Conservation (phyloP, 92 coral and sea anemone species). For the Heliopora coerulea region DNA sequence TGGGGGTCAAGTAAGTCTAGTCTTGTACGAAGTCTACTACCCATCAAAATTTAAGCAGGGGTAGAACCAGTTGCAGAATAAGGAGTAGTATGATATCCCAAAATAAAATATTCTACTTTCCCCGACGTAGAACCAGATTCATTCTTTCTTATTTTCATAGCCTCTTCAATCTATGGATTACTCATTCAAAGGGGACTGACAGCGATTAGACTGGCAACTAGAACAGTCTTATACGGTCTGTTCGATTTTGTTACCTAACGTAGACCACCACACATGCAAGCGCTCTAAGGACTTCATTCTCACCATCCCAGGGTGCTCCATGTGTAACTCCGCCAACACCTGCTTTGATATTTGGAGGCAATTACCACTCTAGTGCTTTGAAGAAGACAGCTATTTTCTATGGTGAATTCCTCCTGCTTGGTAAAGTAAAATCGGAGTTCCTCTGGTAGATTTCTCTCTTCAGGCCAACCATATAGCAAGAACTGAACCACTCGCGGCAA, state of each 20-base stretch:
- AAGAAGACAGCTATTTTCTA: slow-evolving; percentile 48
- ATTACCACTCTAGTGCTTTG: slow-evolving; percentile 51
- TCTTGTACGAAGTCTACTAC: slow-evolving; percentile 47
- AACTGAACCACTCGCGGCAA: slow-evolving; percentile 18
- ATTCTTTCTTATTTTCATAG: slow-evolving; percentile 46
- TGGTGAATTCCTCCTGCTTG: slow-evolving; percentile 48
- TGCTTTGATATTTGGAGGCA: slow-evolving; percentile 33
- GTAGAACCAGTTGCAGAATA: slow-evolving; percentile 57
- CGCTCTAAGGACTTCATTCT: slow-evolving; percentile 58
- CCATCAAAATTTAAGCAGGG: slow-evolving; percentile 53
- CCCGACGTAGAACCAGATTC: slow-evolving; percentile 5
- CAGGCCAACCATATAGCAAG: slow-evolving; percentile 47
- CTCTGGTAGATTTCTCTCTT: slow-evolving; percentile 22
- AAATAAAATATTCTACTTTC: not conserved
- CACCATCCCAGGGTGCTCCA: slow-evolving; percentile 58
- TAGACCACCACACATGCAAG: slow-evolving; percentile 57
- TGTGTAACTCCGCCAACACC: slow-evolving; percentile 43
- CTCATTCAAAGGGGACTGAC: slow-evolving; percentile 34
- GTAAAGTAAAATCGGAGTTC: slow-evolving; percentile 33
- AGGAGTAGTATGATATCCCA: slow-evolving; percentile 43
- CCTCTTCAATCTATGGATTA: slow-evolving; percentile 48
- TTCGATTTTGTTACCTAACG: slow-evolving; percentile 41
- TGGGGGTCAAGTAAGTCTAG: slow-evolving; percentile 32
- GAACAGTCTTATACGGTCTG: slow-evolving; percentile 50
- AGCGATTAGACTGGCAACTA: slow-evolving; percentile 41